Conservation (phyloP, 2,888 invertebrate species). For the Parasteatoda lunata region DNA sequence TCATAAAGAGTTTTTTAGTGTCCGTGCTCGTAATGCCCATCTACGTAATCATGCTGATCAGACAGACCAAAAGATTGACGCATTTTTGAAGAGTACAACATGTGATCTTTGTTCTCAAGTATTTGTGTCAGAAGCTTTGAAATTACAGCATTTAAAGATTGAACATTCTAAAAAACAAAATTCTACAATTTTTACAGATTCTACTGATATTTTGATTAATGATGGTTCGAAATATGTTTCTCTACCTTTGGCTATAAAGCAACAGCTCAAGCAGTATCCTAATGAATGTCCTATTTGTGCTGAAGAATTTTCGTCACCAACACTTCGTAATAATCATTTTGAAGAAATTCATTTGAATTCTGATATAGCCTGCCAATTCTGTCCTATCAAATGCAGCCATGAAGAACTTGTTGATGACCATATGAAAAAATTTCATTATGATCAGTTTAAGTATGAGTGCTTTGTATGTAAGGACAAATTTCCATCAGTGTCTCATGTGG, state of each 20-base stretch:
- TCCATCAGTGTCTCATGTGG: constrained; percentile 24
- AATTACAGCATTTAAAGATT: constrained; percentile 45
- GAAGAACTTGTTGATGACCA: constrained; percentile 40
- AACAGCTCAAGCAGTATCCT: constrained; percentile 44
- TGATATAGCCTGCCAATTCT: constrained; percentile 55
- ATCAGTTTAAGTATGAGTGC: constrained; percentile 52
- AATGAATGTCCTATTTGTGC: constrained; percentile 55
- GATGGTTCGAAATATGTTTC: constrained; percentile 29
- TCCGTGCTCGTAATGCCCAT: constrained; percentile 54
- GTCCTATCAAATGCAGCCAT: constrained; percentile 32
- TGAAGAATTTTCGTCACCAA: constrained; percentile 42
- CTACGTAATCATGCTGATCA: constrained; percentile 48
- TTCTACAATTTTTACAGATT: background rate
- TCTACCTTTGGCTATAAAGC: constrained; percentile 37
- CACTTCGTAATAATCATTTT: constrained; percentile 53
- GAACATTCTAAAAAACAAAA: constrained; percentile 25
- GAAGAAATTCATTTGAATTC: constrained; percentile 33
- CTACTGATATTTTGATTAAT: background rate
- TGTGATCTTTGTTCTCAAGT: constrained; percentile 51
- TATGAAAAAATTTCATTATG: constrained; percentile 53
- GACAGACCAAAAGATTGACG: constrained; percentile 33
- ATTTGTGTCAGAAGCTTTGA: constrained; percentile 47
- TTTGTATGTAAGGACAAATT: constrained; percentile 43
- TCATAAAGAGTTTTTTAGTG: constrained; percentile 45
- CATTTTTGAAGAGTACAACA: constrained; percentile 55